Evolutionary conservation across 2,113 vertebrate species (phyloP).

Genomic region (Poicephalus meyeri): DNA sequence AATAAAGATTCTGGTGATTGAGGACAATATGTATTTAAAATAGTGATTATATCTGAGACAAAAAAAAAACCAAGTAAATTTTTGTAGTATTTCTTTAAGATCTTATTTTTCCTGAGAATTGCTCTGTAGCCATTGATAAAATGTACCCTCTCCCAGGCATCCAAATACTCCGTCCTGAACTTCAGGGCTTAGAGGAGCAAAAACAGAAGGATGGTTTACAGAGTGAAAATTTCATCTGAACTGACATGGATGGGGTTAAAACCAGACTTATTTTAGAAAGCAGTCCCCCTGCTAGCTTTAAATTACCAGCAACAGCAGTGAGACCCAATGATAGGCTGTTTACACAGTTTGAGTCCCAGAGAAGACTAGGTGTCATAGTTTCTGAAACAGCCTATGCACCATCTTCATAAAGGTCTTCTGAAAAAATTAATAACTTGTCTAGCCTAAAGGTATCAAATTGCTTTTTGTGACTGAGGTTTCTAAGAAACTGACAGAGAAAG

Average conservation of each 20-base stretch:
- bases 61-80: no score
- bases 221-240: not conserved
- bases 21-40: no score
- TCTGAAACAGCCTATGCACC: not conserved
- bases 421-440: not conserved
- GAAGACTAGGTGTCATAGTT: not conserved
- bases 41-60: no score
- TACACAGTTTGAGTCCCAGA: not conserved
- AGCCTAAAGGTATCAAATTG: not conserved
- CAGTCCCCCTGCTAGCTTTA: not conserved
- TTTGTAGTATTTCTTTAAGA: no score
- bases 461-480: not conserved
- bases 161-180: no score
- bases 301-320: not conserved
- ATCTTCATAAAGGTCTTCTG: not conserved
- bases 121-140: no score
- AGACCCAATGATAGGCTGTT: rapidly evolving
- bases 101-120: no score
- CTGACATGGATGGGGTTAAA: not conserved
- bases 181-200: no score
- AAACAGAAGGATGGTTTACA: not conserved
- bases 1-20: no score
- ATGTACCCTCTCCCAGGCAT: no score
- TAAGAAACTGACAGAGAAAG: not conserved
- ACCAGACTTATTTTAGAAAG: not conserved